Conservation (phyloP, 1,140 invertebrate species). For the Trichonephila clavata region DNA sequence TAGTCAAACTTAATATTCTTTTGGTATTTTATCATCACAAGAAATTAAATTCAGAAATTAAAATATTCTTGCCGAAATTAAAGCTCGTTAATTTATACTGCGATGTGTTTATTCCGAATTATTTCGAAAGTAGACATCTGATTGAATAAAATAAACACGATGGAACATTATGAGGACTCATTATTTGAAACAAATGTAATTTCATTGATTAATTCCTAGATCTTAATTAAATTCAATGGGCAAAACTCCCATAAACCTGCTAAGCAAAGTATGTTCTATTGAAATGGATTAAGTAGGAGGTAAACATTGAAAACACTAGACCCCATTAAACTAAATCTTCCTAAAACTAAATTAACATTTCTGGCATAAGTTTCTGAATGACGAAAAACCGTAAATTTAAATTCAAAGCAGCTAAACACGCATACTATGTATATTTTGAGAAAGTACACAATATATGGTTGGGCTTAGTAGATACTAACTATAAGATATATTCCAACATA, state of each 20-base stretch:
- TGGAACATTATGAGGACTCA: neutral
- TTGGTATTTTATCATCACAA: too few relatives aligned
- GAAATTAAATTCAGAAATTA: too few relatives aligned
- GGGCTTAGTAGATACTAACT: too few relatives aligned
- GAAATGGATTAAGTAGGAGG: neutral
- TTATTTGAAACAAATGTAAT: conserved; percentile 16
- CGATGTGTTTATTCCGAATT: neutral
- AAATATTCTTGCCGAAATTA: too few relatives aligned
- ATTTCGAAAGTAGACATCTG: neutral
- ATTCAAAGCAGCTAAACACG: too few relatives aligned
- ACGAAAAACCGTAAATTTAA: too few relatives aligned
- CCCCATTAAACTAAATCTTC: neutral
- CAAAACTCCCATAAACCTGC: neutral
- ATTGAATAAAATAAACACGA: neutral
- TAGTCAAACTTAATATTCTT: too few relatives aligned
- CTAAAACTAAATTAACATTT: neutral
- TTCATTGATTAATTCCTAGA: conserved; percentile 21
- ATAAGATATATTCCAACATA: too few relatives aligned
- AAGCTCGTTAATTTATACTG: conserved; percentile 1
- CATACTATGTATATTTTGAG: too few relatives aligned
- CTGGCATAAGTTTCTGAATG: too few relatives aligned
- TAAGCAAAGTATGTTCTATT: neutral
- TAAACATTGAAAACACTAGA: neutral
- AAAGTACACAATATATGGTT: too few relatives aligned
- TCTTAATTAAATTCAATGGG: conserved; percentile 19